Base-by-base conservation (phyloP, 1,140 invertebrate species). In the Euura lappo region DNA sequence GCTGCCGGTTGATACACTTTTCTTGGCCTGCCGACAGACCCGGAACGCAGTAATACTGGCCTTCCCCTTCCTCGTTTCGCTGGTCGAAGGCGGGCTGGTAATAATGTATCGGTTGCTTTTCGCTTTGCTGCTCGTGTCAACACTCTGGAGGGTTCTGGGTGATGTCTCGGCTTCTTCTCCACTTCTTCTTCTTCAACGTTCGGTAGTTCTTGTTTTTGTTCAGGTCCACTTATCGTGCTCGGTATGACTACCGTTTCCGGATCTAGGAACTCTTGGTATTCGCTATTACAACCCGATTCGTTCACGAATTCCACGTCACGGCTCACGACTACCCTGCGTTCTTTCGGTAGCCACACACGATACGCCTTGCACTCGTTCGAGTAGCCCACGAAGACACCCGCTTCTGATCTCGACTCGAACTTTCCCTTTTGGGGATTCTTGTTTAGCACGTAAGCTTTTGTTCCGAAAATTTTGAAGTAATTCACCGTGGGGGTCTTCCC, bases 391-490 rank as follows among this genome's bases (percentile, higher is more conserved):
- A 72, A 72, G 11, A 65, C 76, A 71, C 76, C 72, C 67, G 77
- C 45, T 72, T 64, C 68, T 10, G 79, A 77, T 67, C 77, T 80
- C 2, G 46, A 43, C 6, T 79, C 73, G 11, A 78, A 74, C 71
- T 82, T 82, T 47, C 45, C 2, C 11, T 51, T 51, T 7, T 51
- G 6, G 6, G 70, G 68, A 46, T 44, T 74, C 64, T 76, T 76
- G 43, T 74, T 71, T 11, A 79, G 47, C 5, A 65, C 70, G 11
- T 66, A 78, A 4, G 46, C 73, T 69, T 72, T 74, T 43, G 65
- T 60, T 11, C 74, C 76, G 75, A 79, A 79, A n/a, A 77, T 65
- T 71, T 66, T 72, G 10, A 78, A 70, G 68, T 79, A 68, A 1
- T 69, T 70, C 60, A 78, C 44, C 2, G 60, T 70, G 5, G 72